Evolutionary conservation across 2,888 invertebrate genomes (phyloP).

Genomic region (Protodeltote pygarga): DNA sequence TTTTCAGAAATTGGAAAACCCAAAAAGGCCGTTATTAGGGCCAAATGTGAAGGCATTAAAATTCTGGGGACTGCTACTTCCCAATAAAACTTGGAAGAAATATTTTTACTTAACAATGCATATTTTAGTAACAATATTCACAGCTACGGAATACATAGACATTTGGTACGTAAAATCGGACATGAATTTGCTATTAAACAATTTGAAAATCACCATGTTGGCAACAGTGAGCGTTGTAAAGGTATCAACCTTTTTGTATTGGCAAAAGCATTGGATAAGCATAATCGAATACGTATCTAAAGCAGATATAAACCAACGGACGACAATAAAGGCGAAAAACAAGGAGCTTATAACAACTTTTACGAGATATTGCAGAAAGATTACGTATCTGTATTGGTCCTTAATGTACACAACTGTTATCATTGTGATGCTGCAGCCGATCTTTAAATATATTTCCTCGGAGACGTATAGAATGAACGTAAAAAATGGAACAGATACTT

Average conservation of each 20-base stretch:
- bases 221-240: slow-evolving; percentile 73
- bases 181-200: slow-evolving; percentile 69
- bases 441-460: slow-evolving; percentile 65
- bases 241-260: slow-evolving; percentile 66
- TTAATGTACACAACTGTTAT: slow-evolving; percentile 74
- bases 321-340: slow-evolving; percentile 50
- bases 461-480: slow-evolving; percentile 64
- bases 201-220: slow-evolving; percentile 75
- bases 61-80: slow-evolving; percentile 78
- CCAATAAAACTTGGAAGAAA: slow-evolving; percentile 55
- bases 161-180: slow-evolving; percentile 75
- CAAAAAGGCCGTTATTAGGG: slow-evolving; percentile 69
- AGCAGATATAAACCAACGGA: slow-evolving; percentile 65
- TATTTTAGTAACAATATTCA: slow-evolving; percentile 66
- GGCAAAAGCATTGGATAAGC: slow-evolving; percentile 70
- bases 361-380: slow-evolving; percentile 72
- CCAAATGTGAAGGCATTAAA: slow-evolving; percentile 72
- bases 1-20: slow-evolving; percentile 68
- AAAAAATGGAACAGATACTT: slow-evolving; percentile 64
- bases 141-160: slow-evolving; percentile 71
- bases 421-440: slow-evolving; percentile 68
- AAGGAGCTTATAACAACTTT: slow-evolving; percentile 54
- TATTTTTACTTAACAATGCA: slow-evolving; percentile 69
- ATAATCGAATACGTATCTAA: slow-evolving; percentile 72
- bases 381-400: slow-evolving; percentile 72